A percentile compares a stretch with the other conserved stretches of the same genome.
Conservation (phyloP, 2,888 invertebrate species). For the Cantharis lateralis region DNA sequence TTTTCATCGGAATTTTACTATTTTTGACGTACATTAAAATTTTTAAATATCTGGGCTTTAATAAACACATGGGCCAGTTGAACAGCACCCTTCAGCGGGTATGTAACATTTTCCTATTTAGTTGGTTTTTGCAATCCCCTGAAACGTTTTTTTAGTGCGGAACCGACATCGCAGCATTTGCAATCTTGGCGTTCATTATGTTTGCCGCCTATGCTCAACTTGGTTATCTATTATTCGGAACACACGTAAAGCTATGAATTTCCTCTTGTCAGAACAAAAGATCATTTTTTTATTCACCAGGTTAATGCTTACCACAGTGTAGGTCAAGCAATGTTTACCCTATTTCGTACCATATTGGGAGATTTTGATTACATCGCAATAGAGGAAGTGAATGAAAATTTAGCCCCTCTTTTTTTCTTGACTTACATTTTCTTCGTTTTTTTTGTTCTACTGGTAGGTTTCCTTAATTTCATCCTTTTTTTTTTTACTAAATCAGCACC, state of each 20-base stretch:
- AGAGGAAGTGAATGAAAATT: slow-evolving; percentile 66
- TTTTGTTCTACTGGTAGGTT: slow-evolving; percentile 46
- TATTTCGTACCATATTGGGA: slow-evolving; percentile 74
- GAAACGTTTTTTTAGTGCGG: slow-evolving; percentile 59
- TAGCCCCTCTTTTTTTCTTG: slow-evolving; percentile 77
- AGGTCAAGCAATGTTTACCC: slow-evolving; percentile 65
- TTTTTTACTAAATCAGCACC: neutral
- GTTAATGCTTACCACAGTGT: slow-evolving; percentile 65
- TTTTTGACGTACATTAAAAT: slow-evolving; percentile 76
- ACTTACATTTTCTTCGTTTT: slow-evolving; percentile 78
- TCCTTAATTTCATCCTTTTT: neutral
- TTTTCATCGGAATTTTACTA: slow-evolving; percentile 64
- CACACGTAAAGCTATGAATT: slow-evolving; percentile 57
- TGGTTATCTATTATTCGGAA: slow-evolving; percentile 74
- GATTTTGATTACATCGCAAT: slow-evolving; percentile 74
- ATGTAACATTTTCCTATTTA: neutral
- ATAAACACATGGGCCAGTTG: slow-evolving; percentile 75
- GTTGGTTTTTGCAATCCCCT: neutral
- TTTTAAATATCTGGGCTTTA: slow-evolving; percentile 78
- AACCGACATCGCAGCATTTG: slow-evolving; percentile 71
- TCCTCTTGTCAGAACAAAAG: neutral
- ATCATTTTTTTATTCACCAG: slow-evolving; percentile 34
- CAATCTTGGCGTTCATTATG: slow-evolving; percentile 78
- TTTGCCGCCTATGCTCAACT: slow-evolving; percentile 77
- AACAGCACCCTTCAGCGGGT: slow-evolving; percentile 63